Percentiles rank a stretch among this genome's conserved stretches.
phyloP scores from a whole-genome alignment of 2,797 vertebrate species.

The Picus viridis region DNA sequence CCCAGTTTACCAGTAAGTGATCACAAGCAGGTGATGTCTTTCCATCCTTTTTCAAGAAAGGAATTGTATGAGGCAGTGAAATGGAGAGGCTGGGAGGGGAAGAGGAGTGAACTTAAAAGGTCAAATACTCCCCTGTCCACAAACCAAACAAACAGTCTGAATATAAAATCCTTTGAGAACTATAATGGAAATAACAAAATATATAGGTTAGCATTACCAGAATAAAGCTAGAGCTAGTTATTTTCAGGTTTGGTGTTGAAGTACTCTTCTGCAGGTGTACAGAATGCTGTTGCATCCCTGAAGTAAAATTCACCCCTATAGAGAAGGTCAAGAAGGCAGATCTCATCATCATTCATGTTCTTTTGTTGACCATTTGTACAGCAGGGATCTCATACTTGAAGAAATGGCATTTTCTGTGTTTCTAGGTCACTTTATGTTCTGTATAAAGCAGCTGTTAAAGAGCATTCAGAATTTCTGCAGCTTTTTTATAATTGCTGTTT shows the following conservation, averaged over 20 bases:
- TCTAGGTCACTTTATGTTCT: slow-evolving; percentile 41
- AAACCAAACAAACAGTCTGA: background rate
- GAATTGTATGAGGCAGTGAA: background rate
- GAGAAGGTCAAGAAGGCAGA: background rate
- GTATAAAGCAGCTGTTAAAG: background rate
- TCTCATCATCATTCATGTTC: background rate
- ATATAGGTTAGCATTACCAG: background rate
- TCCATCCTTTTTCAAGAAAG: background rate
- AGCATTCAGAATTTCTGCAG: background rate
- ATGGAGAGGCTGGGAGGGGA: background rate
- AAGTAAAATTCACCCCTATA: background rate
- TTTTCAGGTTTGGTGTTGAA: background rate
- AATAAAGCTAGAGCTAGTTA: background rate
- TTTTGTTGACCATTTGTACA: background rate
- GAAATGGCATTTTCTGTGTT: background rate
- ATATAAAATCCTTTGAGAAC: background rate
- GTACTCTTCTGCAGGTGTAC: background rate
- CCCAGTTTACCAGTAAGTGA: background rate
- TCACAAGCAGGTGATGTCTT: background rate
- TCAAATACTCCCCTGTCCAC: background rate
- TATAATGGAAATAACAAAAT: background rate
- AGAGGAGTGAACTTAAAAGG: background rate
- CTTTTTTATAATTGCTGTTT: background rate
- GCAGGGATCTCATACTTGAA: background rate
- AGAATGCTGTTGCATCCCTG: background rate